These are phyloP conservation scores for Arrhamphus sclerolepis DNA, from an alignment of 2,797 vertebrate species.

Conservation along the genomic window DNA sequence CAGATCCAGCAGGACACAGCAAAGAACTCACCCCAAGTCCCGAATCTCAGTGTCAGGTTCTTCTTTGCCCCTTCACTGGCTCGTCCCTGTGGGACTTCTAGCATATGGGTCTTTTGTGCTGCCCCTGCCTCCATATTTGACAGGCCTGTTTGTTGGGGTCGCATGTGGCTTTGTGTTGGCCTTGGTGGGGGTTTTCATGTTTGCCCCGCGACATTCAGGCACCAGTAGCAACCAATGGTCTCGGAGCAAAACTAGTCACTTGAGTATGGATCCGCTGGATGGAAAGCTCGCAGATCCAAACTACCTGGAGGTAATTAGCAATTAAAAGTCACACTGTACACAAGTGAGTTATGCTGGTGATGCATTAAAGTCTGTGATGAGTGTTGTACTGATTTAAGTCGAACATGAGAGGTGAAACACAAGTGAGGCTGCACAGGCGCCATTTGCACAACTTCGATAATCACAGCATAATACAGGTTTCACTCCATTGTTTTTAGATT, in stretches of 20 bases:
- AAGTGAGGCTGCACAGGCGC: too few relatives aligned
- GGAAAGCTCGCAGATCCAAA: slow-evolving; percentile 49
- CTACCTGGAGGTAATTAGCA: slow-evolving; percentile 75
- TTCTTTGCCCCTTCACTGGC: slow-evolving; percentile 76
- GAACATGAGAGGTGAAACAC: too few relatives aligned
- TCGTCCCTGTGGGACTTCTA: slow-evolving; percentile 78
- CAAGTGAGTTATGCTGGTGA: background rate
- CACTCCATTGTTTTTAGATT: too few relatives aligned
- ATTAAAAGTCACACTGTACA: background rate
- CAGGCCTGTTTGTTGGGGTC: slow-evolving; percentile 84
- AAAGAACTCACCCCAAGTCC: slow-evolving; percentile 6
- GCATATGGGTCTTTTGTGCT: slow-evolving; percentile 86
- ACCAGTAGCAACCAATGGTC: slow-evolving; percentile 13
- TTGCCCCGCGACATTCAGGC: slow-evolving; percentile 53
- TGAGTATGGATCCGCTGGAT: slow-evolving; percentile 30
- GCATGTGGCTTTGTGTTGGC: slow-evolving; percentile 84
- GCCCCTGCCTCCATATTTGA: slow-evolving; percentile 84
- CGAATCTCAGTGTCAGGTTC: slow-evolving; percentile 24
- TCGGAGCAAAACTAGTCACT: slow-evolving; percentile 21
- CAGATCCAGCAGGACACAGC: slow-evolving; percentile 13
- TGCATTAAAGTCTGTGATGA: too few relatives aligned
- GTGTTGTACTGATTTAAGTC: too few relatives aligned
- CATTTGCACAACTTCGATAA: background rate
- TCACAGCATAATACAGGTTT: too few relatives aligned
- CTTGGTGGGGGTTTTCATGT: slow-evolving; percentile 79